Evolutionary conservation across 2,113 vertebrate species (phyloP).

Genomic region (Diphyllodes magnificus): DNA sequence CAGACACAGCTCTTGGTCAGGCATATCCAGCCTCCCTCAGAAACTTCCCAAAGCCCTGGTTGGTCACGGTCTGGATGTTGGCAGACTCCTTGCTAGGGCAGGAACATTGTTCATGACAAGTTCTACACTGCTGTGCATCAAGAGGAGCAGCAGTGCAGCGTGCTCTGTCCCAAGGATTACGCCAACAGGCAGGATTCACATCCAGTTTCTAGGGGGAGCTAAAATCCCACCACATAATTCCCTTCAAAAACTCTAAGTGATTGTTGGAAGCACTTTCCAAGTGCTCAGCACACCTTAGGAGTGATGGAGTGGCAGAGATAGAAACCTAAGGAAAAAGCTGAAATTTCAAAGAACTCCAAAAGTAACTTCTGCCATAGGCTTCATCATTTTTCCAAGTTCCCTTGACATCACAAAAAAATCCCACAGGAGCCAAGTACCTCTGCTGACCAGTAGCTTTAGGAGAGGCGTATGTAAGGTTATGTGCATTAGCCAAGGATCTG

Average conservation of each 20-base stretch:
- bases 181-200: background rate
- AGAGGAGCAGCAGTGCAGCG: background rate
- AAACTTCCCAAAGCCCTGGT: background rate
- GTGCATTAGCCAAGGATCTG: background rate
- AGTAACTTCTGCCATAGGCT: background rate
- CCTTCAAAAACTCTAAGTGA: background rate
- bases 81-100: background rate
- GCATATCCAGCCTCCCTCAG: background rate
- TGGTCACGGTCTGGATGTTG: background rate
- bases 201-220: constrained; percentile 53
- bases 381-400: background rate
- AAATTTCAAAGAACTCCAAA: background rate
- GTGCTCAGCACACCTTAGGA: background rate
- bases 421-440: background rate
- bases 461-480: background rate
- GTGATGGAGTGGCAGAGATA: background rate
- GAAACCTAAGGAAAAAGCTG: background rate
- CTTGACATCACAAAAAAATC: background rate
- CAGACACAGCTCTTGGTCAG: background rate
- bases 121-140: background rate
- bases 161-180: background rate
- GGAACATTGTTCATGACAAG: background rate
- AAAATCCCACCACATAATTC: background rate
- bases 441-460: background rate
- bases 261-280: background rate